phyloP scores from a whole-genome alignment of 2,797 vertebrate species.

The Xerus rutilus region DNA sequence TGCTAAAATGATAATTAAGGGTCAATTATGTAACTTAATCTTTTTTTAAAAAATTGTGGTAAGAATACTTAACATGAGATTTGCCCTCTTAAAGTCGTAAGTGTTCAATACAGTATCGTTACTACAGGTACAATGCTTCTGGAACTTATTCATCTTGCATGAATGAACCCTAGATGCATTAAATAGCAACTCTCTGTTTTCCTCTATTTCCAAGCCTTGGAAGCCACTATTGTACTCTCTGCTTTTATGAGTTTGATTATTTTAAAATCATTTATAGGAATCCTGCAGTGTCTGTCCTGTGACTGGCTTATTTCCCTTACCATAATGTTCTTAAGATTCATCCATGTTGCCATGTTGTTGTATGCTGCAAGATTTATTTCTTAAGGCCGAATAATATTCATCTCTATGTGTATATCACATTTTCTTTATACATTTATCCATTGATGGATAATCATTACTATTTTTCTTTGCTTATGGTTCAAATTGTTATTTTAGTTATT shows the following conservation, averaged over 20 bases:
- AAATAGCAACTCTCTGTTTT: background rate
- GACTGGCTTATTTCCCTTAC: background rate
- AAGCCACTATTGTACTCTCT: background rate
- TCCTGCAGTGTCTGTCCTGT: background rate
- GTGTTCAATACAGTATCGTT: background rate
- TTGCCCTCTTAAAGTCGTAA: background rate
- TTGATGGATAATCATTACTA: background rate
- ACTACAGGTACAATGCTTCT: background rate
- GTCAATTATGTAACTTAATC: slow-evolving; percentile 11
- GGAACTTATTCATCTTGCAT: background rate
- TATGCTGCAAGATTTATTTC: background rate
- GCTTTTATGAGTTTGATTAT: background rate
- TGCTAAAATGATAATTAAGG: background rate
- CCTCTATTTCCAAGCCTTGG: background rate
- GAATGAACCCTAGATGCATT: background rate
- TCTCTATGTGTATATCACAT: background rate
- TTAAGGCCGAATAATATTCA: slow-evolving; percentile 1
- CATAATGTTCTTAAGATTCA: background rate
- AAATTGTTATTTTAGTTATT: slow-evolving; percentile 48
- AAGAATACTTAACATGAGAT: background rate
- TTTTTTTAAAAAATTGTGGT: background rate
- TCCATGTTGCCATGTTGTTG: background rate
- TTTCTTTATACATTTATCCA: background rate
- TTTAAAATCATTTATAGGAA: background rate
- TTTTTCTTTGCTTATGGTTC: background rate